Conservation (phyloP, 2,888 invertebrate genomes). For the Tanytarsus gracilentus region DNA sequence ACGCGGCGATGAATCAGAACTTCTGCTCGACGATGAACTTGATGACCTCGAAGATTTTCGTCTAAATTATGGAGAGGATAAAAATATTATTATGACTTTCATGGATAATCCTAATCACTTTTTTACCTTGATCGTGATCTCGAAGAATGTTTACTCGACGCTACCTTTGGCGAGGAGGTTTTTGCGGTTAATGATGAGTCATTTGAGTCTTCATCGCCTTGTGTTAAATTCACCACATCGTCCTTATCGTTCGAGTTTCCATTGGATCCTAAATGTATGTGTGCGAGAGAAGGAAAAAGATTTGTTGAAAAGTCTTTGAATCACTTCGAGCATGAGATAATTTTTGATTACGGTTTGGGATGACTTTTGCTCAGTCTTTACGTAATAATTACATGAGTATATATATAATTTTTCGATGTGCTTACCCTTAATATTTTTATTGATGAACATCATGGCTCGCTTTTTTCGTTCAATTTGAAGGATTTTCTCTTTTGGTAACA, state of each 20-base stretch:
- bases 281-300: no score
- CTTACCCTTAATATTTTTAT: conserved; percentile 43
- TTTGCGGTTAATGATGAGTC: conserved; percentile 4
- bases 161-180: no score
- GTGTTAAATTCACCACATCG: conserved; percentile 20
- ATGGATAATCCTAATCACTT: background rate
- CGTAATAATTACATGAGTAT: no score
- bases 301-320: no score
- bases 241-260: conserved; percentile 9
- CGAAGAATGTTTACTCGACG: no score
- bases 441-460: conserved; percentile 72
- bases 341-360: no score
- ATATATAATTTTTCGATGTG: background rate
- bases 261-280: conserved; percentile 17
- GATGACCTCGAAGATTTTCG: background rate
- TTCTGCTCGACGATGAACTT: no score
- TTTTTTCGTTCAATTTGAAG: conserved; percentile 66
- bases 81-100: no score
- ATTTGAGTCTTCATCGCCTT: conserved; percentile 22
- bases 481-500: conserved; percentile 48
- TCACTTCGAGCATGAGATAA: no score
- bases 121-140: background rate
- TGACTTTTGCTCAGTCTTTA: no score
- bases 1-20: no score
- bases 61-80: background rate